phyloP scores from a whole-genome alignment of 2,797 vertebrate species.

The Thalassophryne amazonica region DNA sequence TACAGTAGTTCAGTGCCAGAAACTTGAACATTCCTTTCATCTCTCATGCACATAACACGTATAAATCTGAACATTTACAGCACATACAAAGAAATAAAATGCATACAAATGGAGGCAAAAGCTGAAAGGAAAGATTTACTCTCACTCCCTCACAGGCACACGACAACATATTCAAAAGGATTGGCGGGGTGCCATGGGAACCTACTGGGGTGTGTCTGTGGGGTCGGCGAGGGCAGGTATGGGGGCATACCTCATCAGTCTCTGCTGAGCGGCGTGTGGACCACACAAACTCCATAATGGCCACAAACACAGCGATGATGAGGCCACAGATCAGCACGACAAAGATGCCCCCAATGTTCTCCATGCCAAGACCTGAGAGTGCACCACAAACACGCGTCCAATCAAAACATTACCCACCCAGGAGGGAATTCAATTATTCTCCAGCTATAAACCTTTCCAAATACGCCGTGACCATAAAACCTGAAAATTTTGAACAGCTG shows the following conservation, averaged over 20 bases:
- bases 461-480: conserved; percentile 3
- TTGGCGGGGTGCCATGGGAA: conserved; percentile 71
- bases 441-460: background rate
- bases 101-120: conserved; percentile 41
- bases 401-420: background rate
- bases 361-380: conserved; percentile 87
- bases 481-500: conserved; percentile 19
- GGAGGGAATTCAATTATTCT: conserved; percentile 18
- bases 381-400: background rate
- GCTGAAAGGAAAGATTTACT: conserved; percentile 22
- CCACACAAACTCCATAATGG: conserved; percentile 95
- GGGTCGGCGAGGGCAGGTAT: conserved; percentile 72
- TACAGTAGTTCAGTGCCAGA: conserved; percentile 32
- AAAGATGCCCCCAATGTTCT: conserved; percentile 94
- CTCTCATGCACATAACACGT: conserved; percentile 40
- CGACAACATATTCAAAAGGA: conserved; percentile 55
- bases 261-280: conserved; percentile 89
- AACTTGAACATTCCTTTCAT: conserved; percentile 44
- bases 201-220: conserved; percentile 83
- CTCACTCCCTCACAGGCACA: conserved; percentile 31
- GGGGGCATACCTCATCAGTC: conserved; percentile 89
- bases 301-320: conserved; percentile 92
- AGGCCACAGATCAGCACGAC: conserved; percentile 93
- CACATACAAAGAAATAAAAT: conserved; percentile 19
- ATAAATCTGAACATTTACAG: conserved; percentile 26